Evolutionary conservation across 2,113 vertebrate species (phyloP).

Genomic region (Callipepla californica): DNA sequence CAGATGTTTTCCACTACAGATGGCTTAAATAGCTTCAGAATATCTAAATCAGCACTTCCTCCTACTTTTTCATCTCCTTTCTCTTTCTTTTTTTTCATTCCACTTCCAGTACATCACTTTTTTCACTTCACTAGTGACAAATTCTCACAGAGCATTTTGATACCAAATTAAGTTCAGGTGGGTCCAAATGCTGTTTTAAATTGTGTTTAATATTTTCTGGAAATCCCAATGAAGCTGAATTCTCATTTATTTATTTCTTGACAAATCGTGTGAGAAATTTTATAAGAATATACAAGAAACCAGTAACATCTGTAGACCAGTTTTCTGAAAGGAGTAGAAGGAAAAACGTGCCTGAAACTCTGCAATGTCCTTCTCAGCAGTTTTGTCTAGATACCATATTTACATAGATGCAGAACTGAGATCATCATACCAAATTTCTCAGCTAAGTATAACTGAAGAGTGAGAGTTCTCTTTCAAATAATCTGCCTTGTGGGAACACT

Average conservation of each 20-base stretch:
- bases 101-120: not conserved
- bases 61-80: not conserved
- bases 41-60: not conserved
- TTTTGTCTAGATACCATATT: not conserved
- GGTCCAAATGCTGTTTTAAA: not conserved
- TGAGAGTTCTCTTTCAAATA: not conserved
- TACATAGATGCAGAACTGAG: not conserved
- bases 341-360: not conserved
- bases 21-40: constrained; percentile 8
- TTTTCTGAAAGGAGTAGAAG: not conserved
- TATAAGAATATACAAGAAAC: constrained; percentile 1
- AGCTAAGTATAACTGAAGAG: not conserved
- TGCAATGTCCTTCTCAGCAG: not conserved
- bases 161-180: constrained; percentile 27
- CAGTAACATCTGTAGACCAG: not conserved
- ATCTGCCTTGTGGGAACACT: too few relatives aligned
- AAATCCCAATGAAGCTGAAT: not conserved
- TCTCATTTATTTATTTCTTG: constrained; percentile 6
- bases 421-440: not conserved
- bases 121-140: not conserved
- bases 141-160: not conserved
- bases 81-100: not conserved
- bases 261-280: not conserved
- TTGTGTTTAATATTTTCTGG: not conserved
- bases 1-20: not conserved